phyloP scores from a whole-genome alignment of 2,113 vertebrate species.

The Oriolus oriolus region DNA sequence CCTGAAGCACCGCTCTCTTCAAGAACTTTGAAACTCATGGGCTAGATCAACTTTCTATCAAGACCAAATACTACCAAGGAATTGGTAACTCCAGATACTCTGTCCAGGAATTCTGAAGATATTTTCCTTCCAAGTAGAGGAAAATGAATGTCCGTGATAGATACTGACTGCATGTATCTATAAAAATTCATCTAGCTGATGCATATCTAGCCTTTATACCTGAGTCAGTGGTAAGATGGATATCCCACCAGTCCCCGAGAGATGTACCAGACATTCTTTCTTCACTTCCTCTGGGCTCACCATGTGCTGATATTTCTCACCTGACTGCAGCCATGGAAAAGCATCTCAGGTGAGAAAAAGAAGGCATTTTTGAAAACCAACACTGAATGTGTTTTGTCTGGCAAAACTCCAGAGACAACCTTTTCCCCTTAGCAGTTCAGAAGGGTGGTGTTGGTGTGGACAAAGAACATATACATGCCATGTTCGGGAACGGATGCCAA shows the following conservation, averaged over 20 bases:
- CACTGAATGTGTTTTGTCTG: not conserved
- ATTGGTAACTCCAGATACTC: not conserved
- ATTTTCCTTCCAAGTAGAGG: not conserved
- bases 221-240: not conserved
- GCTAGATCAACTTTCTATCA: not conserved
- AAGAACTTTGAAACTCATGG: not conserved
- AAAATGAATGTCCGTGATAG: not conserved
- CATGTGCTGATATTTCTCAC: not conserved
- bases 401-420: not conserved
- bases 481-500: not conserved
- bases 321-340: not conserved
- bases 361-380: not conserved
- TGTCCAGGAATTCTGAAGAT: not conserved
- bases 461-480: accelerated
- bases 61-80: not conserved
- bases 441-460: not conserved
- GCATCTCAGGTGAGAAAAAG: not conserved
- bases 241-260: not conserved
- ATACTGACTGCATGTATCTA: not conserved
- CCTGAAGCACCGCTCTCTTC: not conserved
- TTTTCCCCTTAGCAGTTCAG: not conserved
- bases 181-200: not conserved
- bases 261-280: not conserved
- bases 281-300: not conserved
- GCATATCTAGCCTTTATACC: not conserved